Evolutionary conservation across 2,113 vertebrate species (phyloP).

Genomic region (Canis aureus): DNA sequence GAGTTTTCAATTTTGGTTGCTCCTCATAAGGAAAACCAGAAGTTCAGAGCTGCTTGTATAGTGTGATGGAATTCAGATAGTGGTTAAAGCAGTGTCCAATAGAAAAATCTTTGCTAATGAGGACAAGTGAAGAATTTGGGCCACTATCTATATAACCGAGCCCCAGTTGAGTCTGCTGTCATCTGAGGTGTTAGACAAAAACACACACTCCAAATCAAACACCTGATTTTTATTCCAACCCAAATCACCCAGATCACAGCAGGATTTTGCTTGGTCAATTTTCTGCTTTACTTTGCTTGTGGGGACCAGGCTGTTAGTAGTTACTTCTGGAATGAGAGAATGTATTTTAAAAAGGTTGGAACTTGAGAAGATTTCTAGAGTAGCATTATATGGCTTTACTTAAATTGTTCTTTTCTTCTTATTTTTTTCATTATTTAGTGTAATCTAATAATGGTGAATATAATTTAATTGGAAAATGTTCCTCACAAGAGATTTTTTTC

Average conservation of each 20-base stretch:
- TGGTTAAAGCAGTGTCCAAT: background rate
- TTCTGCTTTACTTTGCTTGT: constrained; percentile 68
- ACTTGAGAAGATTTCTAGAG: background rate
- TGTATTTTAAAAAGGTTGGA: background rate
- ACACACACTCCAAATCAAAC: constrained; percentile 41
- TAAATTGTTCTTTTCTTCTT: background rate
- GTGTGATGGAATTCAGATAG: background rate
- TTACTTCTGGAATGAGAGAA: constrained; percentile 26
- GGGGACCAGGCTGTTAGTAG: constrained; percentile 29
- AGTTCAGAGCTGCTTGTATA: background rate
- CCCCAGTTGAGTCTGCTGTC: background rate
- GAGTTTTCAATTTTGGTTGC: background rate
- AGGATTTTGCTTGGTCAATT: constrained; percentile 58
- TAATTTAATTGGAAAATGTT: constrained; percentile 38
- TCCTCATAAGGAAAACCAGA: background rate
- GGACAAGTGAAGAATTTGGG: constrained; percentile 25
- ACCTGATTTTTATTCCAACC: constrained; percentile 47
- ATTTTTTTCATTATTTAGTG: background rate
- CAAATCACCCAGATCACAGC: background rate
- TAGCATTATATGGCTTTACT: background rate
- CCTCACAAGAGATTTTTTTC: background rate
- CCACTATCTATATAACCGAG: background rate
- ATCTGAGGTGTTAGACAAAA: constrained; percentile 4
- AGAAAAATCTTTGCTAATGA: constrained; percentile 23
- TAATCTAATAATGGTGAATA: background rate